Base-by-base conservation (phyloP, 2,797 vertebrate species). In the Dendrocincla fuliginosa region DNA sequence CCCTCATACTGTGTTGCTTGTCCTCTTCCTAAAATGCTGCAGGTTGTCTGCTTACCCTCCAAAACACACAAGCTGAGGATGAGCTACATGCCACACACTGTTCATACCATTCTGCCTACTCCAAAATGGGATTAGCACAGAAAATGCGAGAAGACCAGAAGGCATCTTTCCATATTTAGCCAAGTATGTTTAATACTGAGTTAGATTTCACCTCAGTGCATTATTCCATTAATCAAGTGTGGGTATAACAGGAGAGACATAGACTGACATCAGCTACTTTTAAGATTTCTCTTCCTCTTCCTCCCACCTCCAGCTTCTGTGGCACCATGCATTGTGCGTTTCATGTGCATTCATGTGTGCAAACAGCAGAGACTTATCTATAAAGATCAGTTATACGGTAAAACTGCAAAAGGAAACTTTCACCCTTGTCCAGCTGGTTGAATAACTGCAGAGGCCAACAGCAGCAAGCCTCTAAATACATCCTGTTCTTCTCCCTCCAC, bases 361-460 rank as follows among this genome's bases (percentile, higher is more conserved):
- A 91, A 92, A 93, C 32, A 76, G 71, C 75, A 92, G 27, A 93
- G 90, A 81, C 76, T 75, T 78, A 64, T 82, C 70, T 93, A 59
- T 55, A 93, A 81, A 90, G 67, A 95, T 94, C 77, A 74, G 67
- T 79, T 79, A 77, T 53, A 52, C 0, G 23, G 41, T 83, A 81
- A 90, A 93, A 95, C 89, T 79, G 83, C 67, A 89, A 89, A 88
- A 79, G 88, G 77, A 93, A 96, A 93, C 93, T 96, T 96, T 97
- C 92, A 86, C 77, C 88, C 92, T 90, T 61, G 88, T 82, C 92
- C 85, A 90, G 86, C 68, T 87, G 87, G 85, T 71, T 79, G 76
- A 96, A 90, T 93, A 97, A 91, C 97, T 96, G 95, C 94, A 95
- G 93, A 97, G 93, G 60, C 93, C 87, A 92, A 90, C 70, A 96